phyloP scores from a whole-genome alignment of 2,113 vertebrate genomes.

The Aix galericulata region DNA sequence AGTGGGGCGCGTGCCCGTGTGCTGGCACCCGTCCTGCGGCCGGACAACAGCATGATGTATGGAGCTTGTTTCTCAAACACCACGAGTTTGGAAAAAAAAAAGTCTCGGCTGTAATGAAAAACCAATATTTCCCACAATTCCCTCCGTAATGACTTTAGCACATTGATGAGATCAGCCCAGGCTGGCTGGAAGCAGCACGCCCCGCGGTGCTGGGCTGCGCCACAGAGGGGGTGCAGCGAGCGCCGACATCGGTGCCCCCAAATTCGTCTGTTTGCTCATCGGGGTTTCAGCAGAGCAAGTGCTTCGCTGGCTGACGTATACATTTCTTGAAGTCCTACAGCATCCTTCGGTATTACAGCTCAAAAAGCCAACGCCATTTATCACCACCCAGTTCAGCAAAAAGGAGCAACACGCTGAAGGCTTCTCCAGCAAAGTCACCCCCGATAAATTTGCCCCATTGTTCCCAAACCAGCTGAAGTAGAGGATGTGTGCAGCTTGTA shows the following conservation, averaged over 20 bases:
- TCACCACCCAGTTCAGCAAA: background rate
- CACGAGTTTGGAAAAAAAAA: background rate
- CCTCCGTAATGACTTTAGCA: background rate
- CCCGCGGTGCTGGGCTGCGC: too few species aligned
- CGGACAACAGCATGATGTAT: fast-evolving
- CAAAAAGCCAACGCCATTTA: background rate
- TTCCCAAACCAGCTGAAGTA: background rate
- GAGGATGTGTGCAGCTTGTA: background rate
- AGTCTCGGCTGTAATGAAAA: background rate
- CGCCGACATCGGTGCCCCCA: background rate
- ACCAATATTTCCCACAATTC: background rate
- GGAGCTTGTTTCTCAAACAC: background rate
- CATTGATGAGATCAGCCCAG: background rate
- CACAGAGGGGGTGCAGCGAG: background rate
- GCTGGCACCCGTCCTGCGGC: background rate
- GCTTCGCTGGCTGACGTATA: background rate
- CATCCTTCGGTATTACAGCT: background rate
- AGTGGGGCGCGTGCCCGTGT: background rate
- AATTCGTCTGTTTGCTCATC: background rate
- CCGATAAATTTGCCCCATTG: fast-evolving
- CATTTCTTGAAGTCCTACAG: background rate
- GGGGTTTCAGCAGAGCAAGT: background rate
- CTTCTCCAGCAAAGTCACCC: background rate
- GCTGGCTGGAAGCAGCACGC: background rate
- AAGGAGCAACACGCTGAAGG: fast-evolving